A percentile compares a stretch with the other conserved stretches of the same genome.
Evolutionary conservation across 2,113 vertebrate species (phyloP).

Genomic region (Accipiter virgatus): DNA sequence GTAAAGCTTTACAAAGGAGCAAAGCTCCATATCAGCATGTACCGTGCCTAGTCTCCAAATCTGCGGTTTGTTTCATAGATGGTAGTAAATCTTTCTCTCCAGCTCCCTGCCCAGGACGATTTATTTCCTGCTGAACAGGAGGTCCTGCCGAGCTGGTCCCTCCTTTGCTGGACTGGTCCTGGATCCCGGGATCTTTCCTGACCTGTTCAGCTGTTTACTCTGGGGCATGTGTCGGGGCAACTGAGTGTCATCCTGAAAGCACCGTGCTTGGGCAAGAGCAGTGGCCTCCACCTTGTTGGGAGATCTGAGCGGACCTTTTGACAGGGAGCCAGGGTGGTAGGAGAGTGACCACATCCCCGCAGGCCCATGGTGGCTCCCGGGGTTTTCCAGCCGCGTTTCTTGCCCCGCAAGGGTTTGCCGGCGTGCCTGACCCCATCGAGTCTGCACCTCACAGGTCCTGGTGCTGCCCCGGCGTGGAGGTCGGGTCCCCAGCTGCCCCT

Average conservation of each 20-base stretch:
- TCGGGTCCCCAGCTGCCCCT: background rate
- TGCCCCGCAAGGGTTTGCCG: background rate
- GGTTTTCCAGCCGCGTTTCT: accelerated
- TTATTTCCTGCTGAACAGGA: no score
- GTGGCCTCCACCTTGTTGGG: accelerated
- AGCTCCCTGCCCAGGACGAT: background rate
- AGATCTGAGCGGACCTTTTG: accelerated
- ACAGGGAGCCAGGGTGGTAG: accelerated
- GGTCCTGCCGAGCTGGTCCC: background rate
- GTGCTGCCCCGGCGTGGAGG: no score
- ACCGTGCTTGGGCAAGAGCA: background rate
- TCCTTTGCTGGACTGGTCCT: accelerated
- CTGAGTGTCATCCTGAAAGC: background rate
- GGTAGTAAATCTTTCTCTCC: background rate
- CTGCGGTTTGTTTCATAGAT: background rate
- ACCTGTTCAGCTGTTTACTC: background rate
- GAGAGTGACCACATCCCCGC: accelerated
- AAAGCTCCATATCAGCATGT: background rate
- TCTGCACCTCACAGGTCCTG: no score
- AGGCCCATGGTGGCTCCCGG: background rate
- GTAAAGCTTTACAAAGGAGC: background rate
- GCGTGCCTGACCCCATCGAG: accelerated
- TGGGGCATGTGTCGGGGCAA: no score
- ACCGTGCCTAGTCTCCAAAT: background rate
- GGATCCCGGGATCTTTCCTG: accelerated